Conservation (phyloP, 2,113 vertebrate genomes). For the Colistium nudipinnis region DNA sequence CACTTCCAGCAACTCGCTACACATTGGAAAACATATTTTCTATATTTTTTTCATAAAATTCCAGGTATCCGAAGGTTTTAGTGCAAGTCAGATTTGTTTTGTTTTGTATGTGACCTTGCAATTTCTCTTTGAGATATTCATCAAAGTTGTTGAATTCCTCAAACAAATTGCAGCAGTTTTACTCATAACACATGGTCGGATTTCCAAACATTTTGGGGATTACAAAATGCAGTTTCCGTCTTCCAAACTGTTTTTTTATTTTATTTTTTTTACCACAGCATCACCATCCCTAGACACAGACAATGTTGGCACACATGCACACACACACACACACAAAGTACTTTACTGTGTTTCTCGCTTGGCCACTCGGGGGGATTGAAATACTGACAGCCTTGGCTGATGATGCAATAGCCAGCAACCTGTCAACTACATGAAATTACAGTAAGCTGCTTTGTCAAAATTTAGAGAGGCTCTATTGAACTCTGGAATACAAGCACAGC, state of each 20-base stretch:
- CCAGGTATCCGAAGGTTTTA: conserved; percentile 1
- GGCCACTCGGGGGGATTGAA: conserved; percentile 46
- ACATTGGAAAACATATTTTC: conserved; percentile 6
- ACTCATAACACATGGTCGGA: neutral
- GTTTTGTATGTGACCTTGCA: conserved; percentile 5
- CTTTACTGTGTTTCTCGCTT: conserved; percentile 32
- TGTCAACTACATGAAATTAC: conserved; percentile 74
- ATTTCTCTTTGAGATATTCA: neutral
- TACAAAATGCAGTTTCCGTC: conserved; percentile 29
- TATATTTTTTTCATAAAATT: conserved; percentile 23
- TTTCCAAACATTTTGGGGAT: conserved; percentile 10
- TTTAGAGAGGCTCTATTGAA: conserved; percentile 65
- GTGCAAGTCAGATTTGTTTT: neutral
- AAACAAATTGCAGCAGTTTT: neutral
- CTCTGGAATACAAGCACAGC: conserved; percentile 45
- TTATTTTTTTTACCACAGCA: neutral
- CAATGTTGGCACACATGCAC: conserved; percentile 3
- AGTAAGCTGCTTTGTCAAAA: conserved; percentile 76
- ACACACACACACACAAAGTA: conserved; percentile 18
- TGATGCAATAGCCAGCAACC: conserved; percentile 80
- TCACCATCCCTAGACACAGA: neutral
- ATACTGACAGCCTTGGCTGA: conserved; percentile 57
- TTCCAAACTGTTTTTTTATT: neutral
- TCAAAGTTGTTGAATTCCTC: neutral
- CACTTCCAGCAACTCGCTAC: neutral